These are phyloP conservation scores for Drosophila azteca DNA, from an alignment of 1,140 invertebrate species.

Conservation along the genomic window DNA sequence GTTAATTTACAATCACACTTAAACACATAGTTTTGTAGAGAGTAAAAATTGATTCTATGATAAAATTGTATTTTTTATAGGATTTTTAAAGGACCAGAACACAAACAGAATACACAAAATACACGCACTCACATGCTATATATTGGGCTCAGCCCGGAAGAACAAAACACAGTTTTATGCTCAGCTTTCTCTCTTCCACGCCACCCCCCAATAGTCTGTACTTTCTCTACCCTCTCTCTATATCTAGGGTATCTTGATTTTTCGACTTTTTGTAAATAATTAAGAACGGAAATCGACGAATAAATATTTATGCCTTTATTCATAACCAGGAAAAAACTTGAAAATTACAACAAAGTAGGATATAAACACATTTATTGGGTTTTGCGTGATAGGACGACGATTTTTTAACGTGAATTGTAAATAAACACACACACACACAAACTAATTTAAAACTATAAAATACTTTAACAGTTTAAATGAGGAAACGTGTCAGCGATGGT, in stretches of 20 bases:
- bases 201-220: slow-evolving; percentile 9
- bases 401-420: slow-evolving; percentile 57
- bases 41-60: slow-evolving; percentile 44
- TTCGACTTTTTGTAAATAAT: slow-evolving; percentile 67
- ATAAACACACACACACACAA: slow-evolving; percentile 45
- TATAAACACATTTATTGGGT: slow-evolving; percentile 44
- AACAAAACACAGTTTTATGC: slow-evolving; percentile 42
- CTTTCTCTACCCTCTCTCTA: slow-evolving; percentile 26
- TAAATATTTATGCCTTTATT: slow-evolving; percentile 73
- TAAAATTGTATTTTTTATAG: slow-evolving; percentile 79
- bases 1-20: slow-evolving; percentile 48
- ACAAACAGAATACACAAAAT: slow-evolving; percentile 11
- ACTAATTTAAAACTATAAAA: slow-evolving; percentile 43
- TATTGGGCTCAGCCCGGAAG: slow-evolving; percentile 57
- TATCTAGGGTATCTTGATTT: slow-evolving; percentile 44
- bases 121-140: slow-evolving; percentile 29
- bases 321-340: slow-evolving; percentile 54
- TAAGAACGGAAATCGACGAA: slow-evolving; percentile 52
- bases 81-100: slow-evolving; percentile 54
- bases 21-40: slow-evolving; percentile 40
- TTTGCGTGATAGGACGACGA: slow-evolving; percentile 27
- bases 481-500: slow-evolving; percentile 50
- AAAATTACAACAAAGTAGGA: slow-evolving; percentile 39
- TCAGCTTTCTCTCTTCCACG: slow-evolving; percentile 37
- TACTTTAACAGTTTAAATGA: slow-evolving; percentile 61